These are phyloP conservation scores for Gavialis gangeticus DNA, from an alignment of 2,113 vertebrate genomes.

Conservation along the genomic window DNA sequence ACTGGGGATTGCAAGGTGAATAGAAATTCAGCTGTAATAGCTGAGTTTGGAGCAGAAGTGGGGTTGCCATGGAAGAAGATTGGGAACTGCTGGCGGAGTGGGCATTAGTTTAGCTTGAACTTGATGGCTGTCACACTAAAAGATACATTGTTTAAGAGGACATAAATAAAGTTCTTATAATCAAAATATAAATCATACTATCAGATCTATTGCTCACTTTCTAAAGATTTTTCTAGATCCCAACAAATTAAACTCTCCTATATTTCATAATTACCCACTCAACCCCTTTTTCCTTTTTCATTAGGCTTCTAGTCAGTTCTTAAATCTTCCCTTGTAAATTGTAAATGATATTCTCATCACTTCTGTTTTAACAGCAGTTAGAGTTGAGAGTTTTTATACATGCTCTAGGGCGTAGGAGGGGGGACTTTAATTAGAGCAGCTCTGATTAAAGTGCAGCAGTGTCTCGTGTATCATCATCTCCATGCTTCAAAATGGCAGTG, in stretches of 20 bases:
- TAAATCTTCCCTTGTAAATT: not conserved
- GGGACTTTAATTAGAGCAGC: too few species aligned
- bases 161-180: not conserved
- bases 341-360: not conserved
- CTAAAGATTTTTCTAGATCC: not conserved
- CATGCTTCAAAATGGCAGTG: too few species aligned
- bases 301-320: not conserved
- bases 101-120: not conserved
- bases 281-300: not conserved
- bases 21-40: too few species aligned
- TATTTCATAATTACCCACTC: not conserved
- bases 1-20: too few species aligned
- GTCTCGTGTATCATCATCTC: too few species aligned
- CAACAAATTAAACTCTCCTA: not conserved
- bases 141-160: not conserved
- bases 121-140: rapidly evolving
- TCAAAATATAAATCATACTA: too few species aligned
- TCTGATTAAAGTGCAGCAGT: too few species aligned
- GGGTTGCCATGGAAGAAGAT: too few species aligned
- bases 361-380: not conserved
- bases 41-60: too few species aligned
- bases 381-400: too few species aligned
- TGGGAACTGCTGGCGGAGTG: too few species aligned
- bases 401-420: too few species aligned
- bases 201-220: not conserved